Evolutionary conservation across 2,113 vertebrate species (phyloP).

Genomic region (Monarcha castaneiventris): DNA sequence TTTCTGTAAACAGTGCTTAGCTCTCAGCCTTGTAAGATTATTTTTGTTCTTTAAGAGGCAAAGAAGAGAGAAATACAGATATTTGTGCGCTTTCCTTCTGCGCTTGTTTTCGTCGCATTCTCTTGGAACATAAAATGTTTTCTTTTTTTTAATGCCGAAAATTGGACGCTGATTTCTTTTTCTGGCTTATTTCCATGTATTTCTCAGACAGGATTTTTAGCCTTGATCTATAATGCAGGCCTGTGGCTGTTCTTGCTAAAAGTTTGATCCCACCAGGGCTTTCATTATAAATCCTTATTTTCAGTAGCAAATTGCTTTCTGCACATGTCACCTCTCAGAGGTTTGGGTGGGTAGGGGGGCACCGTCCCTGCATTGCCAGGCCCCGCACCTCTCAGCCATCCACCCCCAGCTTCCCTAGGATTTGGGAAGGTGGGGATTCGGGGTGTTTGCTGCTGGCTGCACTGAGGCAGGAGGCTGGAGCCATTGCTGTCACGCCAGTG

Average conservation of each 20-base stretch:
- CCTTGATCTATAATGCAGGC: conserved; percentile 42
- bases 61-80: neutral
- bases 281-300: conserved; percentile 28
- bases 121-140: conserved; percentile 4
- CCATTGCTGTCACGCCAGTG: neutral
- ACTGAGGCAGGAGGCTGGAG: neutral
- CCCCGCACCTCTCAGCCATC: rapidly evolving
- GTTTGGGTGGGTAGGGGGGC: neutral
- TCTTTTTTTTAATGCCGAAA: neutral
- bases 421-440: neutral
- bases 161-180: neutral
- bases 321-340: neutral
- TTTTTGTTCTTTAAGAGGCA: conserved; percentile 6
- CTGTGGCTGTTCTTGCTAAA: conserved; percentile 27
- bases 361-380: rapidly evolving
- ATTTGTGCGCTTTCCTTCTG: neutral
- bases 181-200: conserved; percentile 22
- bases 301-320: neutral
- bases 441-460: neutral
- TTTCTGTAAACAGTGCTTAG: neutral
- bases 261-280: conserved; percentile 5
- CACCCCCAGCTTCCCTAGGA: neutral
- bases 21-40: neutral
- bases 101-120: rapidly evolving
- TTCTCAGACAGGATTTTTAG: neutral